These are phyloP conservation scores for Fopius arisanus DNA, from an alignment of 1,140 invertebrate species.

Conservation along the genomic window DNA sequence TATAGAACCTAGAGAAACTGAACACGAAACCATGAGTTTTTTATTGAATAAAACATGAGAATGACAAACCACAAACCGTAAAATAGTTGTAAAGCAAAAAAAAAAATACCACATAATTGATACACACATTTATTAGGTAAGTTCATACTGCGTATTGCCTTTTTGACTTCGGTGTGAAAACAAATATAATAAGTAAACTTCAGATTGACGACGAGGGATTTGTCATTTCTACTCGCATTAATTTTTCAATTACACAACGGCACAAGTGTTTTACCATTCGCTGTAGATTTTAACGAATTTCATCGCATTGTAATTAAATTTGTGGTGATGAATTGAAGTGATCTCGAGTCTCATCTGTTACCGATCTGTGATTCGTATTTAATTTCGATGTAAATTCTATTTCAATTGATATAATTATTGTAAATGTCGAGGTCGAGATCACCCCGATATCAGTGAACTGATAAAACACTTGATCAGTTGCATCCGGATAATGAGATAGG, in stretches of 20 bases:
- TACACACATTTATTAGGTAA: conserved; percentile 61
- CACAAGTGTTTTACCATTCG: background rate
- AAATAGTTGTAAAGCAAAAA: conserved; percentile 40
- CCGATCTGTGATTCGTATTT: conserved; percentile 29
- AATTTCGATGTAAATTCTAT: conserved; percentile 15
- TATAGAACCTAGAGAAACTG: conserved; percentile 35
- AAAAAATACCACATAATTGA: conserved; percentile 56
- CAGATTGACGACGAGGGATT: conserved; percentile 32
- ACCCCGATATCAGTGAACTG: conserved; percentile 29
- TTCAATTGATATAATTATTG: conserved; percentile 22
- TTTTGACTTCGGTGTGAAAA: conserved; percentile 65
- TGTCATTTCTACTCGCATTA: background rate
- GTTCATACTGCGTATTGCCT: conserved; percentile 66
- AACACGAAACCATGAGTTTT: conserved; percentile 5
- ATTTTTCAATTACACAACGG: background rate
- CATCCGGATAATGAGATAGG: background rate
- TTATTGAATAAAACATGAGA: conserved; percentile 22
- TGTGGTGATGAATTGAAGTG: background rate
- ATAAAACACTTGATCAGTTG: conserved; percentile 9
- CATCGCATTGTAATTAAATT: background rate
- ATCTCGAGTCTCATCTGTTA: conserved; percentile 12
- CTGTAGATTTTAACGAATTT: background rate
- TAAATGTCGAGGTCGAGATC: conserved; percentile 38
- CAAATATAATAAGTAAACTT: conserved; percentile 57
- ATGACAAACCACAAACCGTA: conserved; percentile 33